Percentiles rank a stretch among this genome's conserved stretches.
phyloP scores from a whole-genome alignment of 2,113 vertebrate species.

The Phrynocephalus versicolor region DNA sequence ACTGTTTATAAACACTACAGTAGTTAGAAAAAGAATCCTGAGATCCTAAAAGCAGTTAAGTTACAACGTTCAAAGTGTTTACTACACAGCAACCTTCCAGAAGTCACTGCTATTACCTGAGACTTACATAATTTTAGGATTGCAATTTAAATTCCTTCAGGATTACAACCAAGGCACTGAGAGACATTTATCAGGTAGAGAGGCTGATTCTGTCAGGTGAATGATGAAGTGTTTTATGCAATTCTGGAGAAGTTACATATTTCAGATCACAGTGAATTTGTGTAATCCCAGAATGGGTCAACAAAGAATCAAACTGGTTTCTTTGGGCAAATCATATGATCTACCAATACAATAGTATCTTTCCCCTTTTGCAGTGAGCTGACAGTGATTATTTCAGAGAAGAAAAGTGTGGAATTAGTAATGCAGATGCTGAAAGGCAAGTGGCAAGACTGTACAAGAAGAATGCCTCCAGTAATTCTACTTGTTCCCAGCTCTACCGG shows the following conservation, averaged over 20 bases:
- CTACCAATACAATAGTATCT: slow-evolving; percentile 49
- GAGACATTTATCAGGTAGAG: slow-evolving; percentile 2
- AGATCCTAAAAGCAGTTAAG: too few relatives aligned
- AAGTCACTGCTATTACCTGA: slow-evolving; percentile 22
- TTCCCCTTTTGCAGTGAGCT: slow-evolving; percentile 66
- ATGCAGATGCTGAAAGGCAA: slow-evolving; percentile 84
- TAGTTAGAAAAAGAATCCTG: too few relatives aligned
- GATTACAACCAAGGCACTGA: background rate
- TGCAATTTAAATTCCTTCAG: background rate
- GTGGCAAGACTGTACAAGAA: slow-evolving; percentile 82
- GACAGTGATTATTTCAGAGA: slow-evolving; percentile 73
- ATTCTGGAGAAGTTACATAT: rapidly evolving
- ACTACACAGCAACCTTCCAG: background rate
- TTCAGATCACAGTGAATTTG: slow-evolving; percentile 11
- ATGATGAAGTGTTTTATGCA: slow-evolving; percentile 23
- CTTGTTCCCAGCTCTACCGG: slow-evolving; percentile 72
- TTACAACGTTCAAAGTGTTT: too few relatives aligned
- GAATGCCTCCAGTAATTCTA: slow-evolving; percentile 57
- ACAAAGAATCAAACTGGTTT: slow-evolving; percentile 80
- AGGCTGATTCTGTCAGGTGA: slow-evolving; percentile 25
- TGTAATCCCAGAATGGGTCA: slow-evolving; percentile 60
- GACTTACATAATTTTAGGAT: background rate
- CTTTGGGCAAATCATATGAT: slow-evolving; percentile 35
- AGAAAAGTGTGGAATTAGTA: slow-evolving; percentile 89
- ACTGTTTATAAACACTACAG: background rate